Base-by-base conservation (phyloP, 2,888 invertebrate genomes). In the Glaucopsyche alexis region DNA sequence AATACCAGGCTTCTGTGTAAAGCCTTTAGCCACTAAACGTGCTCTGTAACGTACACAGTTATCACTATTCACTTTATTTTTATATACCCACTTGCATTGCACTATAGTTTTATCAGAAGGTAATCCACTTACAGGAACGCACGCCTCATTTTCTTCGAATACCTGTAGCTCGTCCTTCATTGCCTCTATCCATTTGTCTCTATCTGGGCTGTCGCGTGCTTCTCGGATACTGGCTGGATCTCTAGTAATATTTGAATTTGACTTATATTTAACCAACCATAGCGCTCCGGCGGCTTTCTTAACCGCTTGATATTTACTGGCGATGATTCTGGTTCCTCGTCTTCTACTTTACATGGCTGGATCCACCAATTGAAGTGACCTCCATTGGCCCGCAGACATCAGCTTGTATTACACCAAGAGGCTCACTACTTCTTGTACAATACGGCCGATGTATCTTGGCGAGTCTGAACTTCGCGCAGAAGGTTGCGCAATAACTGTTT, bases 341-440 rank as follows among this genome's bases (percentile, higher is more conserved):
- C n/a, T 47, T 19, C 29, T 4, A 1, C 3, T 16, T n/a, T n/a
- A n/a, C 29, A 67, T 67, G 45, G n/a, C 16, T 69, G 47, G 72
- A 38, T 14, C 71, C 72, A 19, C 75, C 75, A 2, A 75, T 29
- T 11, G 80, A 79, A 40, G 38, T 50, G 40, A 71, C 73, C 74
- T 76, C 77, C 78, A 79, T 77, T 8, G 80, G 80, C 6, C 81
- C 80, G 72, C 78, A 78, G 40, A 83, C 60, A 72, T 83, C 82
- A 8, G 78, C 74, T 74, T 81, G 82, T 8, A 82, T 71, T 8
- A 81, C 16, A 40, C 79, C 76, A n/a, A 81, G 42, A 9, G 55
- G 7, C 8, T 29, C 14, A 29, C 29, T 50, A 19, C 29, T 70
- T 40, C 42, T 71, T 40, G 38, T 52, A n/a, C n/a, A n/a, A n/a